Conservation (phyloP, 2,797 vertebrate species). For the Tenualosa thibaudeaui region DNA sequence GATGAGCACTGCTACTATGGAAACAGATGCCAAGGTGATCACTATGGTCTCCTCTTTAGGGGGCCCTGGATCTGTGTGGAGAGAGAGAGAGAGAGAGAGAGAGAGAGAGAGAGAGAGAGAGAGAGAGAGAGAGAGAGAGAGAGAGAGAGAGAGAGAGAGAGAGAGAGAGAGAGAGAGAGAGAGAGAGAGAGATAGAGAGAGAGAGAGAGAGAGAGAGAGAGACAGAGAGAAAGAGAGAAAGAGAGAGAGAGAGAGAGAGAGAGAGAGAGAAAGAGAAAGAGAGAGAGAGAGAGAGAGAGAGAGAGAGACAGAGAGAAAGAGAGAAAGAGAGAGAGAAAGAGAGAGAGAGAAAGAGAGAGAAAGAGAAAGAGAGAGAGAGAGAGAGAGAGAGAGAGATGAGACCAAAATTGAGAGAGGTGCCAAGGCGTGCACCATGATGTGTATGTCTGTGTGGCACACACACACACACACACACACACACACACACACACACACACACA, state of each 20-base stretch:
- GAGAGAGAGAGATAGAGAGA: not conserved
- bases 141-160: too few relatives aligned
- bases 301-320: not conserved
- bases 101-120: not conserved
- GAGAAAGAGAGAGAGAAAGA: not conserved
- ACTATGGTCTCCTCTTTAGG: constrained; percentile 84
- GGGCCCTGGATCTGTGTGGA: constrained; percentile 74
- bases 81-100: not conserved
- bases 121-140: not conserved
- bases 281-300: not conserved
- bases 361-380: too few relatives aligned
- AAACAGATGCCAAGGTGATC: constrained; percentile 85
- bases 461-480: not conserved
- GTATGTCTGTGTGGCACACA: not conserved
- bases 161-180: constrained; percentile 25
- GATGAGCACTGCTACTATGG: constrained; percentile 82
- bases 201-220: not conserved
- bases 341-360: not conserved
- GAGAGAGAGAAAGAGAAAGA: too few relatives aligned
- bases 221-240: not conserved
- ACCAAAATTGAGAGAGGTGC: too few relatives aligned
- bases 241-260: not conserved
- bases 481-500: not conserved
- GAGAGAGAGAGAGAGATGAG: constrained; percentile 25
- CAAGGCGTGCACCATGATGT: not conserved